Evolutionary conservation across 2,113 vertebrate species (phyloP), one percentile per base, ranked within the genome.

Genomic region (Pantherophis guttatus): DNA sequence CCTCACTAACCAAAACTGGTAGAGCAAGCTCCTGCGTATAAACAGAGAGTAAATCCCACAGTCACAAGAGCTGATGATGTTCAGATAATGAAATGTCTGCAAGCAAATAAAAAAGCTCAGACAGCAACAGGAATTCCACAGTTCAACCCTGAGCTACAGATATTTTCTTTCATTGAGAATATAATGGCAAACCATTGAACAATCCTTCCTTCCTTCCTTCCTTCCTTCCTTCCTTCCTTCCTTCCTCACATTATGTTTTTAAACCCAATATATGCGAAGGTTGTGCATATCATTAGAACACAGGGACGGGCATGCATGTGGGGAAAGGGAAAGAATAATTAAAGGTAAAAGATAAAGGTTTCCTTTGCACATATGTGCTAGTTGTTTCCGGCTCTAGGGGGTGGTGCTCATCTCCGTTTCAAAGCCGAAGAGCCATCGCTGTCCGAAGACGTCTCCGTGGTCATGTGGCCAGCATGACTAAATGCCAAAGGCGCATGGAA

Each of bases 221-320:
- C 2, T 29, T 62, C 59, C 3, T 26, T 59, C 58, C 2, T 62
- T n/a, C 26, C 62, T 26, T 26, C 26, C 29, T 23, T 9, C 19
- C 3, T n/a, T 70, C 29, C 4, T 55, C 81, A 15, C n/a, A 39
- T 21, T 54, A 21, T 81, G n/a, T 81, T 75, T 85, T 70, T 48
- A 85, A 29, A 57, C 5, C 52, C 24, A 85, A 23, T 39, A 19
- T 15, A 15, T 6, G 8, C 8, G 50, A 86, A 50, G 4, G 3
- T 65, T 90, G 12, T 53, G 59, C 2, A 5, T 29, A 70, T 90
- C 15, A 53, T 15, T 33, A 75, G 11, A 91, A 29, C 29, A 7
- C 8, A 15, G n/a, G 12, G 0, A 39, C 1, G 2, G 15, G 70
- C 6, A 19, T 8, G n/a, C n/a, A n/a, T 33, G 2, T 33, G 10